These are phyloP conservation scores for Turritopsis dohrnii DNA, from an alignment of 30 jellyfish, hydroid and myxozoan species.

Conservation along the genomic window DNA sequence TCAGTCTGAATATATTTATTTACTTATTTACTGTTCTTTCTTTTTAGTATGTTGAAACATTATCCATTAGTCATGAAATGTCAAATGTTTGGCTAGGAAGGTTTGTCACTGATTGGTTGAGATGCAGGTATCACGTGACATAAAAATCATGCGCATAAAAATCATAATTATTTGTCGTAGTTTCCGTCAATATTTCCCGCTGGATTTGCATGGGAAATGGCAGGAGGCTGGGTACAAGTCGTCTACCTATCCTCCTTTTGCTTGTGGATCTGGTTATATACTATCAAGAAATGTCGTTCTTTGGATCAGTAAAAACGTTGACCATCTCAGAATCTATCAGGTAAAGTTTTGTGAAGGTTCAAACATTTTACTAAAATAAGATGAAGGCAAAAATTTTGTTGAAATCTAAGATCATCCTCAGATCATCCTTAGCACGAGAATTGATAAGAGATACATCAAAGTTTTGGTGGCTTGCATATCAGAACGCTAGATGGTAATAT, in stretches of 20 bases:
- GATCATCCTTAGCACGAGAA: too few relatives aligned
- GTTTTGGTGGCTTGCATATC: too few relatives aligned
- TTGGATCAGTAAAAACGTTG: slow-evolving; percentile 65
- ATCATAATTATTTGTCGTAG: not conserved
- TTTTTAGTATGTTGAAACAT: not conserved
- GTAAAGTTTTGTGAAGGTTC: too few relatives aligned
- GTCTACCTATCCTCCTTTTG: slow-evolving; percentile 84
- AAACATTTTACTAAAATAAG: too few relatives aligned
- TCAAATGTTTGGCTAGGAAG: not conserved
- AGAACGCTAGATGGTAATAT: too few relatives aligned
- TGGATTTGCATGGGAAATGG: slow-evolving; percentile 91
- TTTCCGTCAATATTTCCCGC: slow-evolving; percentile 73
- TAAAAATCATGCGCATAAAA: not conserved
- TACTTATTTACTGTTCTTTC: not conserved
- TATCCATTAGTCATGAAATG: not conserved
- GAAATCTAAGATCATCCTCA: not conserved
- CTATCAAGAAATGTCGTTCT: slow-evolving; percentile 48
- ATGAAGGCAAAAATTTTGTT: not conserved
- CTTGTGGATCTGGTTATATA: slow-evolving; percentile 93
- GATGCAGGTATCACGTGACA: not conserved
- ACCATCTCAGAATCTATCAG: slow-evolving; percentile 53
- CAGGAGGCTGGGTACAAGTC: slow-evolving; percentile 55
- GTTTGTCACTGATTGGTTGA: not conserved
- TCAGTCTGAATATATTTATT: too few relatives aligned
- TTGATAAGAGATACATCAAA: too few relatives aligned